Conservation (phyloP, 2,888 invertebrate species). For the Watsonalla binaria region DNA sequence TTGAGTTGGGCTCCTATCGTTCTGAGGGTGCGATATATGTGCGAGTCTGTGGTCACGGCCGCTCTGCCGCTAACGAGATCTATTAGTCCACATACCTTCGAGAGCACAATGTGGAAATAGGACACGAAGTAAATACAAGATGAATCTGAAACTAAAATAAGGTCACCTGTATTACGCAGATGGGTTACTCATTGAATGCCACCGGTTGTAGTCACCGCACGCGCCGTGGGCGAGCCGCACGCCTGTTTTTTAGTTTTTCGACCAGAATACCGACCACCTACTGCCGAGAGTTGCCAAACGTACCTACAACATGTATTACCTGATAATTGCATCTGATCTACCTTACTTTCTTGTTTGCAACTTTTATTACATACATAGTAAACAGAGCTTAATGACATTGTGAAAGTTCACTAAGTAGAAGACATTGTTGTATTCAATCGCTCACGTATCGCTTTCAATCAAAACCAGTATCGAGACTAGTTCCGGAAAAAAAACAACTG, state of each 20-base stretch:
- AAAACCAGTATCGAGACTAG: neutral
- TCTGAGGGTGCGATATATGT: no score
- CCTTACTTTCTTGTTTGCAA: neutral
- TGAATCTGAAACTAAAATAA: conserved; percentile 35
- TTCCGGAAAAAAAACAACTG: neutral
- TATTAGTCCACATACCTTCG: no score
- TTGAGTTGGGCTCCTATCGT: no score
- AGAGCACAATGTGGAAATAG: neutral
- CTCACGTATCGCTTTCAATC: no score
- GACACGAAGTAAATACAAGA: conserved; percentile 5
- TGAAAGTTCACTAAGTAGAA: no score
- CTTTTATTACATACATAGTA: no score
- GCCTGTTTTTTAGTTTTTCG: conserved; percentile 44
- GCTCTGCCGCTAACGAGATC: no score
- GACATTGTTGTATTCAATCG: no score
- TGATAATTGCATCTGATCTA: conserved; percentile 16
- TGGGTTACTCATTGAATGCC: conserved; percentile 60
- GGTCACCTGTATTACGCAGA: conserved; percentile 61
- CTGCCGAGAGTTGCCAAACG: conserved; percentile 41
- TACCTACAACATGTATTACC: conserved; percentile 16
- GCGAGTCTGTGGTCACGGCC: no score
- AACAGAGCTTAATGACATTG: no score
- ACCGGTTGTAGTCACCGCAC: conserved; percentile 43
- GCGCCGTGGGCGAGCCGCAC: conserved; percentile 40
- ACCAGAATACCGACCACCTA: conserved; percentile 62